phyloP scores from a whole-genome alignment of 2,888 invertebrate genomes.

The Macrophya annulata region DNA sequence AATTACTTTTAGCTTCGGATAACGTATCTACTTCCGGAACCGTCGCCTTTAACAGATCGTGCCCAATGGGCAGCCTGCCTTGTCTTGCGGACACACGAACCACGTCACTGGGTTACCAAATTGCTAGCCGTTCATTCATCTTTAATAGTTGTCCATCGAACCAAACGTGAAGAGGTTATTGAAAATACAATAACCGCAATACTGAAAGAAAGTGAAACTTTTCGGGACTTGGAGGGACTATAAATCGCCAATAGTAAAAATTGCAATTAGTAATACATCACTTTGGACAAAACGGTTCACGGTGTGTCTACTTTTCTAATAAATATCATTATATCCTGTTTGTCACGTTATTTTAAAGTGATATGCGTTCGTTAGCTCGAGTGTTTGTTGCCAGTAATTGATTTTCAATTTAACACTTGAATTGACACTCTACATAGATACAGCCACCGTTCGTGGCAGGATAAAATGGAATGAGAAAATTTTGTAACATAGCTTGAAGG shows the following conservation, averaged over 20 bases:
- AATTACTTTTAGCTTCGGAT: constrained; percentile 35
- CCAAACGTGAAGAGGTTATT: background rate
- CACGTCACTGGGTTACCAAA: background rate
- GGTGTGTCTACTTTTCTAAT: background rate
- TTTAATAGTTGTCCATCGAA: constrained; percentile 9
- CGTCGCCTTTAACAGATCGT: background rate
- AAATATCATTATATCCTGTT: background rate
- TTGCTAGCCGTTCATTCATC: constrained; percentile 9
- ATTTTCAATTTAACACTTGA: constrained; percentile 36
- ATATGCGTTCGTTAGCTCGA: constrained; percentile 20
- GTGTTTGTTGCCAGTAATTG: constrained; percentile 32
- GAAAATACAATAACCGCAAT: background rate
- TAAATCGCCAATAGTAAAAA: background rate
- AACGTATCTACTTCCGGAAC: constrained; percentile 6
- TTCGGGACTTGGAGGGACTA: background rate
- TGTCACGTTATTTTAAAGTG: constrained; percentile 35
- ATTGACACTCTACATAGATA: constrained; percentile 1
- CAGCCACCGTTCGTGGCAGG: background rate
- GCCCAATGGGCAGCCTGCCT: constrained; percentile 6
- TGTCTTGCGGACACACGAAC: constrained; percentile 4
- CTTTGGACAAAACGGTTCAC: background rate
- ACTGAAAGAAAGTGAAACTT: background rate
- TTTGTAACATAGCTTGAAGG: background rate
- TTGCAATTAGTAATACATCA: background rate
- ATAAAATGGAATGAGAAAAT: constrained; percentile 7